These are phyloP conservation scores for Huso huso DNA, from an alignment of 2,797 vertebrate genomes.

Conservation along the genomic window DNA sequence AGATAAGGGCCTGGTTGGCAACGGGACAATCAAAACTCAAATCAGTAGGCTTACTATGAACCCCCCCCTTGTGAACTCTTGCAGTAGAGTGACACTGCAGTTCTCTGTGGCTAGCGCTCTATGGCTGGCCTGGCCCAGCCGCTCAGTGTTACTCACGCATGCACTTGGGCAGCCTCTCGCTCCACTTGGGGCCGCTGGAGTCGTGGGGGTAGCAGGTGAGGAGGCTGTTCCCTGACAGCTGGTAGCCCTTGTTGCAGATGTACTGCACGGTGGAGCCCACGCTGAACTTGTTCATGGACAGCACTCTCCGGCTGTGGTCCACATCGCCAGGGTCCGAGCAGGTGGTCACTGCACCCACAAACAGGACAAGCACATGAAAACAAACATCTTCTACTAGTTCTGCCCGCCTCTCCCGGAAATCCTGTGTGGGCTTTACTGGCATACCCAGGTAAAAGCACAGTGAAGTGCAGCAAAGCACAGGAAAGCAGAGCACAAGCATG, in stretches of 20 bases:
- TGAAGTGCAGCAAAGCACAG: no score
- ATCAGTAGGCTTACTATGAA: background rate
- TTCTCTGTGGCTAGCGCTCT: background rate
- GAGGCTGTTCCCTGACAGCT: constrained; percentile 70
- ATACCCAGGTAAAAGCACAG: no score
- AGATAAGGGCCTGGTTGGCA: no score
- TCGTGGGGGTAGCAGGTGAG: constrained; percentile 79
- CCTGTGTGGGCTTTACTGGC: no score
- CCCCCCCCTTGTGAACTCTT: background rate
- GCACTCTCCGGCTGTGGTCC: constrained; percentile 76
- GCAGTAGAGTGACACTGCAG: background rate
- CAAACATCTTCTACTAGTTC: background rate
- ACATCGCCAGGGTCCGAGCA: constrained; percentile 80
- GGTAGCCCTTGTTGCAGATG: constrained; percentile 78
- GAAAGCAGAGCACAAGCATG: no score
- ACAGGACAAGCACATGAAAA: background rate
- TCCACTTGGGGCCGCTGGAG: constrained; percentile 81
- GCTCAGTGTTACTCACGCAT: constrained; percentile 60
- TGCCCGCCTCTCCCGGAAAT: no score
- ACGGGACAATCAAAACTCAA: background rate
- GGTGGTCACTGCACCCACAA: constrained; percentile 61
- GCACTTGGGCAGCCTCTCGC: constrained; percentile 79
- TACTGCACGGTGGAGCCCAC: constrained; percentile 84
- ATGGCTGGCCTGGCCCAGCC: background rate
- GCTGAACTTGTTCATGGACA: constrained; percentile 73